Evolutionary conservation across 2,113 vertebrate genomes (phyloP), one percentile per base, ranked within the genome.

Genomic region (Platanista minor): DNA sequence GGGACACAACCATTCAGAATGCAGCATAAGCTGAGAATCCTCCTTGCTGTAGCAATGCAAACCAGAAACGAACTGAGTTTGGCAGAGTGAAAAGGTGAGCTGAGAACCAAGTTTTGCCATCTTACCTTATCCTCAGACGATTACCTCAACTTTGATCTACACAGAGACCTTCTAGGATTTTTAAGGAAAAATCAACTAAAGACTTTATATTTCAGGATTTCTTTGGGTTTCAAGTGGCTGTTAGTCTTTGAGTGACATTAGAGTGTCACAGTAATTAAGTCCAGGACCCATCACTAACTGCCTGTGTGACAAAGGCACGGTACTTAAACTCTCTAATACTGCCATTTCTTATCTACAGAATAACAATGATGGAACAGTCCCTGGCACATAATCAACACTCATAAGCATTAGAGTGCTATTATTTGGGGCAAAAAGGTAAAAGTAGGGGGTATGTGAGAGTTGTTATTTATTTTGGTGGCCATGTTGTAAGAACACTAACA

Each of bases 401-500:
- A 36, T 52, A 69, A 77, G 18, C 3, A 21, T 62, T n/a, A 80
- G 11, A 80, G 49, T 14, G 29, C 29, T 87, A 33, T 80, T 54
- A 36, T n/a, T 67, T 69, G 59, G 62, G 74, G 39, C 6, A 39
- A 95, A 95, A 41, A 61, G 27, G 1, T 23, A 64, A 64, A 11
- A 54, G 43, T 59, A 82, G 49, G 74, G 74, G 69, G 92, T 92
- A 52, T 87, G 72, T 87, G 14, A 15, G 18, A 36, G 3, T 29
- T 57, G 46, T 95, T 96, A 94, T 95, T 98, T 97, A 36, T 72
- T 94, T 88, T 92, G 75, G 91, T 18, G 23, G 46, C 87, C 92
- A 95, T 43, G 75, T 21, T 78, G 25, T 67, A 93, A 81, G 13
- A 64, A 7, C 27, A 84, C 33, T 85, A 62, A 92, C 12, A 57